Percentiles rank a stretch among this genome's conserved stretches.
phyloP scores from a whole-genome alignment of 2,797 vertebrate species.

The Simalia tracyae region DNA sequence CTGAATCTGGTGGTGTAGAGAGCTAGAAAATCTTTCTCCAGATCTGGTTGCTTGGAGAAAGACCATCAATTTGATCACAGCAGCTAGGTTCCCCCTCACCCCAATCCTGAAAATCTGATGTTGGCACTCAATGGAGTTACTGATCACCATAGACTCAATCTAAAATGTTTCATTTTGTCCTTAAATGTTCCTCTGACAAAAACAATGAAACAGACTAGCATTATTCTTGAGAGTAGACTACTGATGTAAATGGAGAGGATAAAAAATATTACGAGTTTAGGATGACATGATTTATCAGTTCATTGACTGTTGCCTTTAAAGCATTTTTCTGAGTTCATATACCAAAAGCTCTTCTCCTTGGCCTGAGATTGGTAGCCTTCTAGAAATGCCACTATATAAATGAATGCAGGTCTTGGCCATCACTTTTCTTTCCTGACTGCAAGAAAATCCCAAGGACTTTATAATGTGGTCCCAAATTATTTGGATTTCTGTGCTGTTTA shows the following conservation, averaged over 20 bases:
- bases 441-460: conserved; percentile 11
- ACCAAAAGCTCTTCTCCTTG: not conserved
- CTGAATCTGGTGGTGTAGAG: not conserved
- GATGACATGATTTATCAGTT: not conserved
- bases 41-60: not conserved
- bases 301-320: not conserved
- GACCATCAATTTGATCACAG: not conserved
- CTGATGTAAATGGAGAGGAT: not conserved
- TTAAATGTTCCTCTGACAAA: not conserved
- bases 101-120: not conserved
- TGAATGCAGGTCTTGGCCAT: not conserved
- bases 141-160: not conserved
- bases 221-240: not conserved
- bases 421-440: conserved; percentile 2
- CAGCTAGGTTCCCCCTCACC: not conserved
- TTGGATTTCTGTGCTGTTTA: conserved; percentile 22
- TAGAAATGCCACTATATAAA: not conserved
- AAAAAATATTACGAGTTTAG: rapidly evolving
- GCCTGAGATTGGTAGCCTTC: not conserved
- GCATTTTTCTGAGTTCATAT: not conserved
- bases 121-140: not conserved
- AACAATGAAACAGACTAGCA: not conserved
- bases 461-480: not conserved
- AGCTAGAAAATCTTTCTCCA: not conserved
- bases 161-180: not conserved